Evolutionary conservation across 2,888 invertebrate species (phyloP), one percentile per base, ranked within the genome.

Genomic region (Sturmia bella): DNA sequence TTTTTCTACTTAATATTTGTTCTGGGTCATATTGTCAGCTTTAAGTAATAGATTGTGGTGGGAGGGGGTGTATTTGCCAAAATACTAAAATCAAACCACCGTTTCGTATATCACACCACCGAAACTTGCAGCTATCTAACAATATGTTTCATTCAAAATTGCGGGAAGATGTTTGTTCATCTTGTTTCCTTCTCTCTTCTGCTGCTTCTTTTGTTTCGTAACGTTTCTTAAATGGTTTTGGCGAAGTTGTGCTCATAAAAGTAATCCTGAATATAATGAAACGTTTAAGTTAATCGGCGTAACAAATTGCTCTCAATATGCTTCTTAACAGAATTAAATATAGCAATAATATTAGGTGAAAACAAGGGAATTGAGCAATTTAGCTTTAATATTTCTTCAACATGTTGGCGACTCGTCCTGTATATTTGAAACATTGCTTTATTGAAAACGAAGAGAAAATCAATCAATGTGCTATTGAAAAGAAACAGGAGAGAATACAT

Each of bases 231-330:
- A 41, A 54, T 7, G 19, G n/a, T 57, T 75, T 80, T 27, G 48
- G 54, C 54, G 15, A 69, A 61, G 45, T 37, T 56, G 59, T 54
- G 59, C 27, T 56, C 70, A 75, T 82, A 59, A 75, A 78, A 43
- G 63, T 70, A 70, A 75, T 78, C 66, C 66, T 52, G 17, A 52
- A 54, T 70, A 78, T 78, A 82, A 82, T 78, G 70, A 82, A 78
- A 82, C 78, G 78, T 82, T 82, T 82, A 74, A 82, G 74, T 74
- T 78, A 82, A 82, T 78, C 78, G 82, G 69, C 78, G 74, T 70
- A 78, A 70, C 82, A 78, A 82, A 82, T 82, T 74, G 66, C 59
- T 70, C 50, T 64, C 82, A 82, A 66, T 82, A 66, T 54, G 63
- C 64, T 69, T 69, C 39, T 77, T 52, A 78, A 45, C 59, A 52